Evolutionary conservation across 2,797 vertebrate genomes (phyloP).

Genomic region (Brachymystax lenok): DNA sequence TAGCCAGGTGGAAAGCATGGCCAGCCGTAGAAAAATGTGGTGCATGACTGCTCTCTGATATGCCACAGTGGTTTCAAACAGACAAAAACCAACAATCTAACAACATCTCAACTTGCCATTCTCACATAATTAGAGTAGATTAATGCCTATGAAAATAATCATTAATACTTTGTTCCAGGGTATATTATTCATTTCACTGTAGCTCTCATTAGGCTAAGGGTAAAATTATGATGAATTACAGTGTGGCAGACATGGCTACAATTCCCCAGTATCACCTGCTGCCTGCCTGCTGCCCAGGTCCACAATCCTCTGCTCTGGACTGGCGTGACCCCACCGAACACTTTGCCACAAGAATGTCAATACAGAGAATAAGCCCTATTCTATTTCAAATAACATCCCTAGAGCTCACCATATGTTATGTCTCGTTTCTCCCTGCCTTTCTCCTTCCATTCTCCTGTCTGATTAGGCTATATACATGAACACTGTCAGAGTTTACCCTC

Average conservation of each 20-base stretch:
- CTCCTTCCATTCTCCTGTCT: constrained; percentile 21
- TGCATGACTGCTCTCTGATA: background rate
- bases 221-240: constrained; percentile 35
- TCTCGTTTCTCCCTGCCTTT: constrained; percentile 35
- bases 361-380: constrained; percentile 48
- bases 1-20: no score
- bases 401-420: constrained; percentile 57
- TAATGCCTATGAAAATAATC: background rate
- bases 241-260: constrained; percentile 32
- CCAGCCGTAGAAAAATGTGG: no score
- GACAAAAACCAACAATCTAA: background rate
- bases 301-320: constrained; percentile 34
- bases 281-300: constrained; percentile 13
- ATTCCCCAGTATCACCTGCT: constrained; percentile 23
- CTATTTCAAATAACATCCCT: constrained; percentile 39
- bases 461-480: constrained; percentile 27
- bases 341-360: constrained; percentile 55
- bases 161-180: background rate
- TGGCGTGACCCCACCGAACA: constrained; percentile 44
- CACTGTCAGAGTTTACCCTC: constrained; percentile 59
- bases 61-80: background rate
- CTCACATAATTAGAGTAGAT: background rate
- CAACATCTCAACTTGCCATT: background rate
- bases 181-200: constrained; percentile 17
- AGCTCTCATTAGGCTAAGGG: constrained; percentile 34